phyloP scores from a whole-genome alignment of 2,113 vertebrate species.

The Boulengeromyrus knoepffleri region DNA sequence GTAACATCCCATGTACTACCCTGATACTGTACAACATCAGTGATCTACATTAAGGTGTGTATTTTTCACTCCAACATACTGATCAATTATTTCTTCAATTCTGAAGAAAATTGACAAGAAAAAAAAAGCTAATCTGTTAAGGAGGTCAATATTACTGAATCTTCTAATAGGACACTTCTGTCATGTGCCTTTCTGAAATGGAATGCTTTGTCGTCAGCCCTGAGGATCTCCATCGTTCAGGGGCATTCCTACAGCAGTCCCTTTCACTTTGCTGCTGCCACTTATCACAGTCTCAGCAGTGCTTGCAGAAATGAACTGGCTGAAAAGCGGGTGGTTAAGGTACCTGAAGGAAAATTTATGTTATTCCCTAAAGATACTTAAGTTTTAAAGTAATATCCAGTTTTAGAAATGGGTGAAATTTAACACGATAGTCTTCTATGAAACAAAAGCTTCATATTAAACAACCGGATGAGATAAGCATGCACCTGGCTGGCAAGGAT shows the following conservation, averaged over 20 bases:
- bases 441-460: neutral
- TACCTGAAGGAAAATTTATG: neutral
- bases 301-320: neutral
- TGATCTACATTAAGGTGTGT: conserved; percentile 3
- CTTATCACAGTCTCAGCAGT: neutral
- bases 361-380: neutral
- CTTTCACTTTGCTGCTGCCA: neutral
- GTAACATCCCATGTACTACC: conserved; percentile 55
- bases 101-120: neutral
- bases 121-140: neutral
- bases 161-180: neutral
- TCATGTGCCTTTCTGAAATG: neutral
- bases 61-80: neutral
- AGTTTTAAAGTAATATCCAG: neutral
- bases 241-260: neutral
- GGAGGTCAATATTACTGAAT: neutral
- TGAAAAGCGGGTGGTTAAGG: neutral
- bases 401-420: neutral
- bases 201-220: neutral
- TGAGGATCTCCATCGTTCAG: neutral
- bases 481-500: neutral
- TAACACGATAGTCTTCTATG: neutral
- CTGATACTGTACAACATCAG: conserved; percentile 44
- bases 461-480: neutral
- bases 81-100: conserved; percentile 33